Percentiles rank a stretch among this genome's conserved stretches.
phyloP scores from a whole-genome alignment of 2,888 invertebrate species.

The Xylota segnis region DNA sequence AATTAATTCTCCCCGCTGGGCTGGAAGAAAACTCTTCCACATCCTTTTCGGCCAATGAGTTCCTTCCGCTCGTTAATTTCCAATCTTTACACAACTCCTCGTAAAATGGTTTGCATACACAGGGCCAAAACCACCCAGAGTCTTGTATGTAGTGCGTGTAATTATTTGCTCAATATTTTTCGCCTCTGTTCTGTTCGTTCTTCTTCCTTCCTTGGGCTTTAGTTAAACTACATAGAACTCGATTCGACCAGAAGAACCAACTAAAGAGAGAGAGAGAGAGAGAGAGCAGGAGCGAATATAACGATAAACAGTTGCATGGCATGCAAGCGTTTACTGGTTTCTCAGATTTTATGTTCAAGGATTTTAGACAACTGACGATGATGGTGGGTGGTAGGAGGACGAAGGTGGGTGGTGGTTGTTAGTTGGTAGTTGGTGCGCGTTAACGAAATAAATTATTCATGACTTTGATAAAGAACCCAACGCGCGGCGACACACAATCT shows the following conservation, averaged over 20 bases:
- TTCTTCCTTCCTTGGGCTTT: conserved; percentile 5
- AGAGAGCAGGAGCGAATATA: neutral
- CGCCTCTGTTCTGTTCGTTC: conserved; percentile 22
- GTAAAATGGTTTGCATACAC: conserved; percentile 41
- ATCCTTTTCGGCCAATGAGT: conserved; percentile 71
- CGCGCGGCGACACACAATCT: conserved; percentile 72
- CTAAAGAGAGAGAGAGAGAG: neutral
- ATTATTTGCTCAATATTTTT: conserved; percentile 71
- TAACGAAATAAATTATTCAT: conserved; percentile 74
- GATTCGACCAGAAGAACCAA: conserved; percentile 17
- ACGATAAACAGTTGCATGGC: conserved; percentile 67
- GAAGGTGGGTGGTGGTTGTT: no score
- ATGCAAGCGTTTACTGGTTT: conserved; percentile 64
- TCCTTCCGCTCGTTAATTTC: conserved; percentile 75
- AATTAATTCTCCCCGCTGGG: conserved; percentile 54
- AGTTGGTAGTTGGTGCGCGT: conserved; percentile 26
- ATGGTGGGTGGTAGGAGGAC: neutral
- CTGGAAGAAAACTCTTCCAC: conserved; percentile 29
- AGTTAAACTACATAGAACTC: conserved; percentile 32
- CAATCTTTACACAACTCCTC: conserved; percentile 70
- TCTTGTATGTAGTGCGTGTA: conserved; percentile 55
- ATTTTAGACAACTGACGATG: conserved; percentile 13
- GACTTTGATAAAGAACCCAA: conserved; percentile 74
- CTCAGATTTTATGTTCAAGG: conserved; percentile 55
- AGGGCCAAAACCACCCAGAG: conserved; percentile 12